Conservation (phyloP, 2,888 invertebrate species). For the Polydrusus pterygomalis region DNA sequence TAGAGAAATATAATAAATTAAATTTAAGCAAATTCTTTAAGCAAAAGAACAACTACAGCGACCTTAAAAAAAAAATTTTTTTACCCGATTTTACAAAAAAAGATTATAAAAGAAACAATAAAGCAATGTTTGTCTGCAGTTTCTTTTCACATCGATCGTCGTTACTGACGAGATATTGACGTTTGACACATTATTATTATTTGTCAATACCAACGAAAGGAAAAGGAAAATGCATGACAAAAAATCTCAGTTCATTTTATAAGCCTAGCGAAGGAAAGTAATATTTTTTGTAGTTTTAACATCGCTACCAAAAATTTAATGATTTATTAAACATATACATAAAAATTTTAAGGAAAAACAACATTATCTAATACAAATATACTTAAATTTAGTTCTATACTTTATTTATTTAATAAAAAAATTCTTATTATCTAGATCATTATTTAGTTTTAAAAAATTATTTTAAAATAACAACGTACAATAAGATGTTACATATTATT, state of each 20-base stretch:
- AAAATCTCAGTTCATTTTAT: too few species aligned
- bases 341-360: background rate
- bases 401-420: constrained; percentile 21
- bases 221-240: background rate
- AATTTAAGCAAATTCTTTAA: too few species aligned
- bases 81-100: too few species aligned
- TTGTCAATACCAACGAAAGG: background rate
- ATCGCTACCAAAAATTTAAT: too few species aligned
- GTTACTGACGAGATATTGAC: constrained; percentile 50
- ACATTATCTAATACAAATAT: background rate
- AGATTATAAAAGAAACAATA: too few species aligned
- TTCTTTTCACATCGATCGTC: constrained; percentile 1
- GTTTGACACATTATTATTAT: constrained; percentile 36
- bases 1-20: too few species aligned
- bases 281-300: too few species aligned
- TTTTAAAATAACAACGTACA: background rate
- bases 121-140: background rate
- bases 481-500: background rate
- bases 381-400: background rate
- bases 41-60: too few species aligned
- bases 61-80: too few species aligned
- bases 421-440: constrained; percentile 9
- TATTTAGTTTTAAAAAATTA: background rate
- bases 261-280: too few species aligned
- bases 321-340: too few species aligned